Conservation (phyloP, 2,797 vertebrate species). For the Chaenodraco wilsoni region DNA sequence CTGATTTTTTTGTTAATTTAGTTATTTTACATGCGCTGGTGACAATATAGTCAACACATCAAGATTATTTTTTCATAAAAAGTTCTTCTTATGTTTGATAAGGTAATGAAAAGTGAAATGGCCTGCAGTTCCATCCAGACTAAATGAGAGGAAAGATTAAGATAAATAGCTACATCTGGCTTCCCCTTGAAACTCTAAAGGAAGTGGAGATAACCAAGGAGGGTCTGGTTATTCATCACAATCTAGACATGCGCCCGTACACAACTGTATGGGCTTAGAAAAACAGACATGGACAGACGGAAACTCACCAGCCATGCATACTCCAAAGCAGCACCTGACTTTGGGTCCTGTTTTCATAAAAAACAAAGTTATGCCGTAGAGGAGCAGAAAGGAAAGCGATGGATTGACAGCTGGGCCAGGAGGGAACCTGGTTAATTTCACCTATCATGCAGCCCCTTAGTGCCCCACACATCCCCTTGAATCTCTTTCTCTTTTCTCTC, state of each 20-base stretch:
- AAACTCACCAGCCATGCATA: constrained; percentile 48
- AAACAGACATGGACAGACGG: constrained; percentile 60
- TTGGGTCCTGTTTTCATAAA: constrained; percentile 47
- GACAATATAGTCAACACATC: constrained; percentile 61
- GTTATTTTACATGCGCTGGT: constrained; percentile 16
- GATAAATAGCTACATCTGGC: constrained; percentile 82
- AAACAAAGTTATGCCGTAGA: constrained; percentile 40
- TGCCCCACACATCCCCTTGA: constrained; percentile 73
- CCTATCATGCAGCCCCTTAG: constrained; percentile 76
- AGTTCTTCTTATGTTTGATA: constrained; percentile 59
- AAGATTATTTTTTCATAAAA: constrained; percentile 49
- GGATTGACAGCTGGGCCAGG: constrained; percentile 72
- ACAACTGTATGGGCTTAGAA: constrained; percentile 61
- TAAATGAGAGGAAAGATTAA: constrained; percentile 80
- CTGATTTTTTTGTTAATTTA: constrained; percentile 13
- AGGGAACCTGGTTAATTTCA: constrained; percentile 84
- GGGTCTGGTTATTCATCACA: constrained; percentile 80
- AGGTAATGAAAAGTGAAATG: constrained; percentile 75
- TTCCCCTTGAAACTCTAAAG: constrained; percentile 76
- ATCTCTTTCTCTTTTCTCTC: constrained; percentile 62
- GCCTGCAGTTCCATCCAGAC: constrained; percentile 56
- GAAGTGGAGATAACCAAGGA: constrained; percentile 81
- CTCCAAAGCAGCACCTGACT: constrained; percentile 72
- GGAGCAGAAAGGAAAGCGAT: constrained; percentile 47
- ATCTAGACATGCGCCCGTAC: constrained; percentile 74